These are phyloP conservation scores for Lypha dubia DNA, from an alignment of 2,888 invertebrate species.

Conservation along the genomic window DNA sequence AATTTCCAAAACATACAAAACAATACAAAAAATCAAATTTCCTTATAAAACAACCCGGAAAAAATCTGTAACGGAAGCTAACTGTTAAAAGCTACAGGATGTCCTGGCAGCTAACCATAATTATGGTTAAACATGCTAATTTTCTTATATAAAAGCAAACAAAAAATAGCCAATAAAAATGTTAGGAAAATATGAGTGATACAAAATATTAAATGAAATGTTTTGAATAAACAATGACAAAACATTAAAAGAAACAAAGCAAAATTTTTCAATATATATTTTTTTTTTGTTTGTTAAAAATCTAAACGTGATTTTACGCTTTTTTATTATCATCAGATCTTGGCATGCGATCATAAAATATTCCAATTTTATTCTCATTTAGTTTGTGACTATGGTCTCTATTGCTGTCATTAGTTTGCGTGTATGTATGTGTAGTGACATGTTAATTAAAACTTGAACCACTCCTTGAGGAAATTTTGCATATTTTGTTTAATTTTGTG, in stretches of 20 bases:
- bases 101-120: constrained; percentile 80
- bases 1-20: constrained; percentile 35
- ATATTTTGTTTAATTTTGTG: constrained; percentile 2
- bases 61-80: constrained; percentile 78
- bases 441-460: constrained; percentile 57
- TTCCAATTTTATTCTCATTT: constrained; percentile 25
- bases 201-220: constrained; percentile 6
- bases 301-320: constrained; percentile 71
- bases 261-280: constrained; percentile 65
- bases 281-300: constrained; percentile 57
- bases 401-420: constrained; percentile 32
- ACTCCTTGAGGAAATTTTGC: constrained; percentile 47
- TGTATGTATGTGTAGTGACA: constrained; percentile 53
- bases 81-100: constrained; percentile 79
- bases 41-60: constrained; percentile 51
- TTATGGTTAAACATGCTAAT: constrained; percentile 81
- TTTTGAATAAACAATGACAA: constrained; percentile 43
- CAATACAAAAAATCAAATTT: constrained; percentile 76
- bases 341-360: constrained; percentile 71
- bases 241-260: constrained; percentile 60
- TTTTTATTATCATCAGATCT: constrained; percentile 71
- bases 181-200: constrained; percentile 36
- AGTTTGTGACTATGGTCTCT: constrained; percentile 4
- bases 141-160: too few species aligned
- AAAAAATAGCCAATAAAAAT: constrained; percentile 75